Conservation (phyloP, 2,888 invertebrate species). For the Nemapogon koenigi region DNA sequence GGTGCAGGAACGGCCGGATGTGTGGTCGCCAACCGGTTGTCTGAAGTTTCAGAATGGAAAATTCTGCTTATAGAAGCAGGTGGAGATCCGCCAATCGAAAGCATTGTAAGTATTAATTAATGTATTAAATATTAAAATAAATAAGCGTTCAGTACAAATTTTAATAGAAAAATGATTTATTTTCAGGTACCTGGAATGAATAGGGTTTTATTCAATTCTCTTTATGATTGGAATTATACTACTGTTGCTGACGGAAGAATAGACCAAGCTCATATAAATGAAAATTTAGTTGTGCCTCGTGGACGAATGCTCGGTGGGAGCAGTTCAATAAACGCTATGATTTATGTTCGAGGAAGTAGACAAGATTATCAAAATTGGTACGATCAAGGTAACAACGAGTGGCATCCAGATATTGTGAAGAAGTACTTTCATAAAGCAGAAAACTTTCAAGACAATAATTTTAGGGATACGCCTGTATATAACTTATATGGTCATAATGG, state of each 20-base stretch:
- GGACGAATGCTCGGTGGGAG: constrained; percentile 63
- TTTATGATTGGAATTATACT: constrained; percentile 80
- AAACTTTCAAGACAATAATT: constrained; percentile 30
- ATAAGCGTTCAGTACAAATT: background rate
- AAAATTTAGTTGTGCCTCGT: constrained; percentile 43
- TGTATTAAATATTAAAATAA: background rate
- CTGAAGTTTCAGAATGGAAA: background rate
- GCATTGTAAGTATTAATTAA: constrained; percentile 4
- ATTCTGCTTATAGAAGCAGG: constrained; percentile 4
- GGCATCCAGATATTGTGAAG: constrained; percentile 57
- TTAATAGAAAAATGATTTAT: background rate
- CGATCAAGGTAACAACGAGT: constrained; percentile 53
- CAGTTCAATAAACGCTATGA: constrained; percentile 50
- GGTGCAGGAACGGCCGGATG: constrained; percentile 5
- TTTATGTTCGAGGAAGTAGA: constrained; percentile 46
- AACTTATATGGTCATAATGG: constrained; percentile 42
- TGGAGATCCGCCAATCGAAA: constrained; percentile 2
- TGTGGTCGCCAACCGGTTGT: constrained; percentile 4
- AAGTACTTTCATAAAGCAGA: constrained; percentile 59
- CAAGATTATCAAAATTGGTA: constrained; percentile 50
- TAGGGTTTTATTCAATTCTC: constrained; percentile 25
- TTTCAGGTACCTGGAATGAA: constrained; percentile 8
- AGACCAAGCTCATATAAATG: constrained; percentile 64
- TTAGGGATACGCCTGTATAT: constrained; percentile 21
- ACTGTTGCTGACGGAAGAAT: constrained; percentile 75